Conservation (phyloP, 2,113 vertebrate species). For the Dasyprocta punctata region DNA sequence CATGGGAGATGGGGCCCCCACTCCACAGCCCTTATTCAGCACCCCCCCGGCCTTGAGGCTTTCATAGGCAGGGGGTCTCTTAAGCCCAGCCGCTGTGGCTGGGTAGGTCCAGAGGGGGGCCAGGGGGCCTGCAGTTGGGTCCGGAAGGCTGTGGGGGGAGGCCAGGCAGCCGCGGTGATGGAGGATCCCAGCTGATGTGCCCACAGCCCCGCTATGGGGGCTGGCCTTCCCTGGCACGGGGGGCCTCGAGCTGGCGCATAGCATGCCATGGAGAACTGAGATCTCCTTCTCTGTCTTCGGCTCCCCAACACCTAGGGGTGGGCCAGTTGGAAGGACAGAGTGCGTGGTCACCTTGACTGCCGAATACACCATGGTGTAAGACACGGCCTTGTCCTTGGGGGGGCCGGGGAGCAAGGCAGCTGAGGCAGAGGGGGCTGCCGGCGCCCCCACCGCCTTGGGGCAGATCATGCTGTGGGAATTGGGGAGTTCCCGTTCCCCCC, state of each 20-base stretch:
- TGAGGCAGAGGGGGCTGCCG: slow-evolving; percentile 81
- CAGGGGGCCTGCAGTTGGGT: slow-evolving; percentile 85
- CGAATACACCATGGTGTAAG: slow-evolving; percentile 83
- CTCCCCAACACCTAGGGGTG: slow-evolving; percentile 77
- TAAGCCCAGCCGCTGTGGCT: slow-evolving; percentile 89
- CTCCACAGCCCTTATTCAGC: slow-evolving; percentile 76
- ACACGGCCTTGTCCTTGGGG: slow-evolving; percentile 86
- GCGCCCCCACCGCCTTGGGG: slow-evolving; percentile 78
- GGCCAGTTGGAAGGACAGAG: slow-evolving; percentile 78
- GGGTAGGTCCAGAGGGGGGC: slow-evolving; percentile 93
- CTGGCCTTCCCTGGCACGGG: slow-evolving; percentile 67
- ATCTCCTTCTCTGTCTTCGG: slow-evolving; percentile 84
- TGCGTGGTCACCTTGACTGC: slow-evolving; percentile 84
- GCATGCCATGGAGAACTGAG: slow-evolving; percentile 81
- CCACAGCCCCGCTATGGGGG: slow-evolving; percentile 63
- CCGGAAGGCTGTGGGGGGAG: slow-evolving; percentile 84
- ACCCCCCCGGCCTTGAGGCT: slow-evolving; percentile 87
- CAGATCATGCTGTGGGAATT: slow-evolving; percentile 88
- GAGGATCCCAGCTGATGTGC: slow-evolving; percentile 77
- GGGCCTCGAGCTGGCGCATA: slow-evolving; percentile 78
- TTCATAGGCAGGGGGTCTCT: slow-evolving; percentile 93
- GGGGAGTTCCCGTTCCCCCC: slow-evolving; percentile 89
- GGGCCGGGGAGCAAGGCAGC: slow-evolving; percentile 75
- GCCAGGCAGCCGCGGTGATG: slow-evolving; percentile 86
- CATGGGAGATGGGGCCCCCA: slow-evolving; percentile 66